phyloP scores from a whole-genome alignment of 2,888 invertebrate genomes.

The Embidobia sp. region DNA sequence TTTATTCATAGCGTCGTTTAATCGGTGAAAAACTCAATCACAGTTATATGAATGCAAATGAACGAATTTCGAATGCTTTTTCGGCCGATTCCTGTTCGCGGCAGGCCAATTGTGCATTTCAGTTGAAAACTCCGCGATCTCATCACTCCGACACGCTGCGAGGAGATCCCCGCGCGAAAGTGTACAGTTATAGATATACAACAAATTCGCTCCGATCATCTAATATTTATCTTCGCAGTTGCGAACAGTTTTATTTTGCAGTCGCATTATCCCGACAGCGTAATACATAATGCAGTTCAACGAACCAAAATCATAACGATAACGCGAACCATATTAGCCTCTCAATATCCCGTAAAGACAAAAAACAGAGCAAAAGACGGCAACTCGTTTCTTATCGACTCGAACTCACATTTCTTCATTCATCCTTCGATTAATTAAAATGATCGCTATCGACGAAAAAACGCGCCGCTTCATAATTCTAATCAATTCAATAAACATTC shows the following conservation, averaged over 20 bases:
- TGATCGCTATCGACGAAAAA: constrained; percentile 44
- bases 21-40: too few relatives aligned
- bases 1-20: too few relatives aligned
- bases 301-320: constrained; percentile 46
- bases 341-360: constrained; percentile 7
- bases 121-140: too few relatives aligned
- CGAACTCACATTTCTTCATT: constrained; percentile 40
- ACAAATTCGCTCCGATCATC: not conserved
- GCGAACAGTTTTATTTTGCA: not conserved
- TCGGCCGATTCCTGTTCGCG: too few relatives aligned
- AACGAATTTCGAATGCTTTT: too few relatives aligned
- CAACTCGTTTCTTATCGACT: constrained; percentile 53
- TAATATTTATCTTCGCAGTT: constrained; percentile 12
- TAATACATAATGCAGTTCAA: constrained; percentile 20
- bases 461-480: constrained; percentile 39
- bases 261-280: constrained; percentile 6
- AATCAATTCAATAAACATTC: constrained; percentile 59
- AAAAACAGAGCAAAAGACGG: constrained; percentile 25
- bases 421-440: constrained; percentile 58
- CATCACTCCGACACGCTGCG: too few relatives aligned
- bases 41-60: too few relatives aligned
- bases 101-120: too few relatives aligned
- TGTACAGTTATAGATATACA: constrained; percentile 2
- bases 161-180: not conserved
- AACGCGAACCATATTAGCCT: constrained; percentile 37